Evolutionary conservation across 2,888 invertebrate species (phyloP), one percentile per base, ranked within the genome.

Genomic region (Chouioia cunea): DNA sequence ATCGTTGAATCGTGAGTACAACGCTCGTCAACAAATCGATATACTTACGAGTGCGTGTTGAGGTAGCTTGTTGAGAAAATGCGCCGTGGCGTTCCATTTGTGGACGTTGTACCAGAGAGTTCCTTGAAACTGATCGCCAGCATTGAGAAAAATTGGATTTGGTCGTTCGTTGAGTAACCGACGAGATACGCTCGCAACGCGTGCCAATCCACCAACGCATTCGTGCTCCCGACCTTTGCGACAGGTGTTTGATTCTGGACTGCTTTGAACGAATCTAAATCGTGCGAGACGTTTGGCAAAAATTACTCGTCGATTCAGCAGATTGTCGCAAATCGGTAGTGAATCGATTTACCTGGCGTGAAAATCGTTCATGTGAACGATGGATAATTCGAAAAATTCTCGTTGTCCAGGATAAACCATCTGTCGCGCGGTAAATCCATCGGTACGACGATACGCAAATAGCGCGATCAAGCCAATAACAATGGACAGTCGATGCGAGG

Each of bases 91-190:
- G 76, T 91, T 91, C 91, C 92, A 93, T 77, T 90, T 89, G n/a
- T 91, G 88, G 4, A 93, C 79, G 18, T 91, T 91, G 79, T 93
- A 94, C 93, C 93, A 95, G 18, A 93, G 87, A 0, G 94, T 94
- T 0, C 95, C 95, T 82, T 94, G 94, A 82, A 91, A 95, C 81
- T 92, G 92, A 84, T 95, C 95, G 0, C 95, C 95, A 0, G 92
- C 95, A 81, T 95, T 94, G 68, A 96, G 85, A 48, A 93, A 89
- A 20, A 96, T 83, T 0, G 92, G 88, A 73, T 92, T 87, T 2
- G 86, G 79, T 74, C 90, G 89, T 23, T 84, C 82, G 8, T 86
- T 86, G 20, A 91, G 88, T 8, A 82, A 71, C 52, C 72, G 74
- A 63, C 74, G 75, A 43, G 76, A 73, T 63, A 89, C 89, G 43